Conservation (phyloP, 2,888 invertebrate genomes). For the Amblyjoppa proteus region DNA sequence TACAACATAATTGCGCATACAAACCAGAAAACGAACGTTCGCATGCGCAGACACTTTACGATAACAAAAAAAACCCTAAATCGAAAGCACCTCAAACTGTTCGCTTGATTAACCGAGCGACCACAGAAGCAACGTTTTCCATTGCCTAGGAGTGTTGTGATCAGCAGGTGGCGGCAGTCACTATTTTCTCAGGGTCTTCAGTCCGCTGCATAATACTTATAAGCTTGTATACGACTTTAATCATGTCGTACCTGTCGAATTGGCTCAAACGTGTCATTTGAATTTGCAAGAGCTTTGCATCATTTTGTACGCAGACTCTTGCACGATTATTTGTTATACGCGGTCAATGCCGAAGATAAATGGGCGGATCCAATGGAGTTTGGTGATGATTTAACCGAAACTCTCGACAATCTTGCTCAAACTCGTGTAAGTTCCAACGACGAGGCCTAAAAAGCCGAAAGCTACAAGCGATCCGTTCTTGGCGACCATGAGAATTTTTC, state of each 20-base stretch:
- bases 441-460: conserved; percentile 89
- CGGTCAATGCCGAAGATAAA: neutral
- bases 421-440: conserved; percentile 90
- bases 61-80: neutral
- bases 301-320: neutral
- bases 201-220: neutral
- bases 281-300: neutral
- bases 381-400: conserved; percentile 84
- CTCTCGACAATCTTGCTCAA: conserved; percentile 88
- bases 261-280: neutral
- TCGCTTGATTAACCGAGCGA: neutral
- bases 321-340: neutral
- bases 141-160: neutral
- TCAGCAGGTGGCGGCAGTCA: neutral
- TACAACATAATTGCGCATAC: neutral
- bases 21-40: neutral
- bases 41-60: neutral
- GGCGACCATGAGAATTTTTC: conserved; percentile 87
- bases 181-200: neutral
- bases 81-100: neutral
- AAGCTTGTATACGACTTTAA: neutral
- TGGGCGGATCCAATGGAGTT: neutral
- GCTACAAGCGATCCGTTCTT: conserved; percentile 89
- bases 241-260: neutral
- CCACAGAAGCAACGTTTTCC: neutral